Evolutionary conservation across 2,888 invertebrate species (phyloP), one percentile per base, ranked within the genome.

Genomic region (Nemotelus nigrinus): DNA sequence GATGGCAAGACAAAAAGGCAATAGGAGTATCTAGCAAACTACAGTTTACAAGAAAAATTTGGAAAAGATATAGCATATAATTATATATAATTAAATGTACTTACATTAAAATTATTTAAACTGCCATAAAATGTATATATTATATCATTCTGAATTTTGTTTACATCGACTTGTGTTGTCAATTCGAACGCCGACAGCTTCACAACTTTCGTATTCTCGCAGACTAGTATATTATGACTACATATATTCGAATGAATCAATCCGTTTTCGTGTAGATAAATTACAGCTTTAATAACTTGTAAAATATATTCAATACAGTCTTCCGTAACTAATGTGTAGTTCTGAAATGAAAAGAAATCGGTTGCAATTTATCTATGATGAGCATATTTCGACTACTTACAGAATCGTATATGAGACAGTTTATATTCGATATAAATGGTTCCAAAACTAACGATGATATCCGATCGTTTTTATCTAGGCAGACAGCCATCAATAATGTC

Each of bases 401-500:
- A 87, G 88, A 87, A 58, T 87, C 83, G 82, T 89, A 88, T 60
- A 89, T 82, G 81, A 88, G 84, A 53, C 86, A 85, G 80, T 85
- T 86, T 58, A 89, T 84, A 0, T 89, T 86, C 81, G 88, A 88
- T 53, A 87, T 84, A 80, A 88, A 88, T 80, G 88, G 85, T 82
- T 89, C 89, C 81, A 89, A 88, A 43, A 89, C 87, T 1, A 89
- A 84, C 68, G 89, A 86, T 41, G 88, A 84, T 77, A 87, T 85
- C 41, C 76, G 77, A 77, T 85, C 84, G 71, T 86, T 84, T 1
- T 85, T 82, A 79, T 89, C 88, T 3, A 88, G 87, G 80, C 86
- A 88, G 2, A 89, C 82, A 6, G 89, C 89, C 89, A 89, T 89
- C 64, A 89, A 82, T 63, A 89, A 86, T 78, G 89, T 86, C 80